Percentiles rank a stretch among this genome's conserved stretches.
Evolutionary conservation across 2,888 invertebrate genomes (phyloP).

Genomic region (Dasypolia templi): DNA sequence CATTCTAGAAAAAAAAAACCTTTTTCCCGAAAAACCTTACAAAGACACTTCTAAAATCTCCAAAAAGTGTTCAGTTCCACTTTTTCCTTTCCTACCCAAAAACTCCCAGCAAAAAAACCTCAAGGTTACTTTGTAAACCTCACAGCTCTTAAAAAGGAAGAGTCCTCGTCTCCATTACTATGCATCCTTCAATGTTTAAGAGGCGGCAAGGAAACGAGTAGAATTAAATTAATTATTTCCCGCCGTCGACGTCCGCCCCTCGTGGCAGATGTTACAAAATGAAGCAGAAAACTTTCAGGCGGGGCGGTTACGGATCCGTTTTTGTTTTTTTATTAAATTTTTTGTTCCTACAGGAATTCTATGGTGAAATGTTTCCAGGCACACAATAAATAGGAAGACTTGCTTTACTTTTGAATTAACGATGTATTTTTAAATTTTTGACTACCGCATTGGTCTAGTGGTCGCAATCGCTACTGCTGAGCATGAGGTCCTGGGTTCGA

Average conservation of each 20-base stretch:
- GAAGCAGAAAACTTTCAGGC: conserved; percentile 18
- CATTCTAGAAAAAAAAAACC: neutral
- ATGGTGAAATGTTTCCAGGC: too few species aligned
- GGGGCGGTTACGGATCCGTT: neutral
- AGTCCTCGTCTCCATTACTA: too few species aligned
- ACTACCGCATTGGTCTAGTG: too few species aligned
- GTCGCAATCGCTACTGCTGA: too few species aligned
- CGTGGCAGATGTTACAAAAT: conserved; percentile 29
- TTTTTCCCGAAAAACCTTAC: neutral
- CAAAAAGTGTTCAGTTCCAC: neutral
- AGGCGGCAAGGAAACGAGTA: conserved; percentile 10
- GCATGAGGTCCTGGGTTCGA: too few species aligned
- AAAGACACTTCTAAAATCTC: conserved; percentile 7
- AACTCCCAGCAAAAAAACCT: neutral
- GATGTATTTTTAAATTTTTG: too few species aligned
- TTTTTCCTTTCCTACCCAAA: neutral
- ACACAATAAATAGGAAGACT: too few species aligned
- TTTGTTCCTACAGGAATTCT: too few species aligned
- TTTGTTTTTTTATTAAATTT: neutral
- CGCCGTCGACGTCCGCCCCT: neutral
- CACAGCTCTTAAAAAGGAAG: neutral
- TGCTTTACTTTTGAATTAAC: too few species aligned
- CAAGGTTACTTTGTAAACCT: neutral
- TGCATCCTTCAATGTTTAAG: conserved; percentile 13
- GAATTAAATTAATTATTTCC: conserved; percentile 48